phyloP scores from a whole-genome alignment of 1,140 invertebrate genomes.

The Caenorhabditis briggsae region DNA sequence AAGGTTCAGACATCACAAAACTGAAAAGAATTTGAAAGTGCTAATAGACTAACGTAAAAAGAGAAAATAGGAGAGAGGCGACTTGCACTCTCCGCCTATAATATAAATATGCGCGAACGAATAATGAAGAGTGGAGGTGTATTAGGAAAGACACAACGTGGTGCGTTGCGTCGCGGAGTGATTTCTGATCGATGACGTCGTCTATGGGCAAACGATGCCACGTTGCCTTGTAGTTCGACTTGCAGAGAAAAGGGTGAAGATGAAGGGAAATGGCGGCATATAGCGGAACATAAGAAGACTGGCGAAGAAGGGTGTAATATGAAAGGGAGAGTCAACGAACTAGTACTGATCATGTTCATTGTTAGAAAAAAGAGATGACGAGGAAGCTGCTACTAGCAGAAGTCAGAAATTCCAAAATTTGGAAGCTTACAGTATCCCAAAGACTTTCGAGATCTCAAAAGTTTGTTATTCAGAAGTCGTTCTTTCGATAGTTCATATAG shows the following conservation, averaged over 20 bases:
- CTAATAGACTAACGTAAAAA: neutral
- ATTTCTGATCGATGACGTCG: constrained; percentile 44
- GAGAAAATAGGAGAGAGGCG: constrained; percentile 13
- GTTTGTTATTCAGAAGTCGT: too few species aligned
- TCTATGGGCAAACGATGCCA: neutral
- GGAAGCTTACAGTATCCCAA: neutral
- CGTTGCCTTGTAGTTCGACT: neutral
- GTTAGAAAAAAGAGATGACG: neutral
- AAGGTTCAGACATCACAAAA: neutral
- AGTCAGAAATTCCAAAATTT: neutral
- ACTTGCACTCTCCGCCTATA: neutral
- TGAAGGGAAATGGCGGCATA: too few species aligned
- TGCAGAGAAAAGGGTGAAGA: neutral
- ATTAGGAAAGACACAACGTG: neutral
- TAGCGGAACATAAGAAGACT: constrained; percentile 18
- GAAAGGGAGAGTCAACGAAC: constrained; percentile 42
- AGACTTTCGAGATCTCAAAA: neutral
- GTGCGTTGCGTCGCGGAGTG: neutral
- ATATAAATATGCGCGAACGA: constrained; percentile 1
- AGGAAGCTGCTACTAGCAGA: neutral
- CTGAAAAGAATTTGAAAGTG: neutral
- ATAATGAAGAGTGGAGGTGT: constrained; percentile 6
- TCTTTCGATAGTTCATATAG: neutral
- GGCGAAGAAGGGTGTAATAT: neutral
- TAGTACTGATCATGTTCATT: neutral